Evolutionary conservation across 2,888 invertebrate species (phyloP), one percentile per base, ranked within the genome.

Genomic region (Conus canariensis): DNA sequence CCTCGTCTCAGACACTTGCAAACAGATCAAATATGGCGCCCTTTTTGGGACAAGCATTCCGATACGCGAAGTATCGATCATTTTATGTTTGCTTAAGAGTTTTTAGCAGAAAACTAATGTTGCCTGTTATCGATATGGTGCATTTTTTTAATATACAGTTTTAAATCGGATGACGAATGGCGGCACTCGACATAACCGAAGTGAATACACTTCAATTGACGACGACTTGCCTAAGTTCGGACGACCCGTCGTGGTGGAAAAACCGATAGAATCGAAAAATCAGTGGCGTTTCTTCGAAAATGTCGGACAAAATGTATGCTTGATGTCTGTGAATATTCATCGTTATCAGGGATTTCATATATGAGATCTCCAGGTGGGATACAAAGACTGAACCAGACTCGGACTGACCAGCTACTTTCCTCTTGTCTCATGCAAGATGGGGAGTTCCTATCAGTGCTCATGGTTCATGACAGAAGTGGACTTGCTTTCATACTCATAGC

Each of bases 21-120:
- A 19, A 83, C 90, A 91, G 90, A 90, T 91, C 91, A 92, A 93
- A 93, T 92, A 93, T 93, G 93, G 93, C 93, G 92, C 92, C 93
- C 89, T 92, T 93, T 92, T 90, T 82, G 85, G 83, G 80, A 58
- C 87, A 82, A 30, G 87, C 87, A 88, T 83, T 90, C 90, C 82
- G 88, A 89, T 91, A 87, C 91, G 86, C 86, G 60, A 67, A 64
- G n/a, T 86, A 83, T 86, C 67, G 86, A 86, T 86, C 86, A 60
- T 67, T 58, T 83, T 9, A 83, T 19, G 19, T 58, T 58, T 58
- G 19, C 82, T 19, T 58, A 3, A 25, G 30, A 58, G 22, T 83
- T 83, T 58, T 83, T 58, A 56, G 16, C 2, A 58, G 45, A 45
- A 88, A 90, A 85, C 85, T 85, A 87, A 85, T 30, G 5, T 30